These are phyloP conservation scores for Bembecia ichneumoniformis DNA, from an alignment of 2,888 invertebrate species.

Conservation along the genomic window DNA sequence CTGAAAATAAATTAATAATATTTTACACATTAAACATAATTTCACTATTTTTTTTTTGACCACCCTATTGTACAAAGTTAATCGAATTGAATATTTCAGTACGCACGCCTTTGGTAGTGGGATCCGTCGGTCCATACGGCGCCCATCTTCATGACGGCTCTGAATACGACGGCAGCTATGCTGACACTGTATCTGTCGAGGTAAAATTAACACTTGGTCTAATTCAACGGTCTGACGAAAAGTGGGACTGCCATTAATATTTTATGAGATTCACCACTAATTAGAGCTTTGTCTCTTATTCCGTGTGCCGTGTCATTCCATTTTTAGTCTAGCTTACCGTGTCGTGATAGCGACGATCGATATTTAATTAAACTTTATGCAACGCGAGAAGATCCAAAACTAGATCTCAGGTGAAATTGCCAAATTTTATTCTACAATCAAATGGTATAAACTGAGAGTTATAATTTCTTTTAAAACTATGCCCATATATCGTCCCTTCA, in stretches of 20 bases:
- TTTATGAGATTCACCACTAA: conserved; percentile 13
- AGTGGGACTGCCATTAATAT: conserved; percentile 10
- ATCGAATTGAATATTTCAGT: conserved; percentile 24
- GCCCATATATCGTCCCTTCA: too few species aligned
- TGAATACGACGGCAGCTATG: conserved; percentile 92
- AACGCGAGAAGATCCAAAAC: conserved; percentile 18
- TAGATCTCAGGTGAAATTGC: conserved; percentile 33
- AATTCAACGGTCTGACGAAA: neutral
- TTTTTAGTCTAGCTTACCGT: conserved; percentile 4
- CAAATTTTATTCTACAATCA: conserved; percentile 15
- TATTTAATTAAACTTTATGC: conserved; percentile 32
- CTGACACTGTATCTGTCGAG: conserved; percentile 75
- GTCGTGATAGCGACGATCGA: conserved; percentile 23
- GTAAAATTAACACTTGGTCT: conserved; percentile 25
- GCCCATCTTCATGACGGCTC: conserved; percentile 92
- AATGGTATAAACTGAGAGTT: too few species aligned
- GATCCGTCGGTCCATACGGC: conserved; percentile 94
- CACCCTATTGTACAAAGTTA: neutral
- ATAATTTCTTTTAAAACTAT: too few species aligned
- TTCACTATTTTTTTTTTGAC: too few species aligned
- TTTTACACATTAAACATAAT: too few species aligned
- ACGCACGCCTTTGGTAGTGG: conserved; percentile 78
- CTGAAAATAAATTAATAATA: too few species aligned
- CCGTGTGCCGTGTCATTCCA: neutral
- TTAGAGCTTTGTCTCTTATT: conserved; percentile 22